Conservation (phyloP, 1,140 invertebrate species). For the Megathymus violae region DNA sequence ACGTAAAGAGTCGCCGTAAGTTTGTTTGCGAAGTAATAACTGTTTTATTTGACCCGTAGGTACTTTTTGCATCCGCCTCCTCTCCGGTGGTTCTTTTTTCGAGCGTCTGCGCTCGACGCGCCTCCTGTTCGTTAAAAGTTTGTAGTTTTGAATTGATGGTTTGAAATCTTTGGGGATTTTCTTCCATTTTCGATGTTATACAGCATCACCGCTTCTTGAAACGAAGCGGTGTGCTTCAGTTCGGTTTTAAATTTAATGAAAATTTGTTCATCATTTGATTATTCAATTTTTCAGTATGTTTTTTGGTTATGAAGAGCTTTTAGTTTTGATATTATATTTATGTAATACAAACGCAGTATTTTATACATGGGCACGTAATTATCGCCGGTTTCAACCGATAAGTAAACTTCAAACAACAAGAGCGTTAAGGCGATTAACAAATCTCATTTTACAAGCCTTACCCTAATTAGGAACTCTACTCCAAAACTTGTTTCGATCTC, state of each 20-base stretch:
- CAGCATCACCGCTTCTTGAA: background rate
- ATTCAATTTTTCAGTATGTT: too few species aligned
- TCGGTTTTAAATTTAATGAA: background rate
- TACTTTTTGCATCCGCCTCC: constrained; percentile 50
- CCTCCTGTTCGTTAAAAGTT: constrained; percentile 70
- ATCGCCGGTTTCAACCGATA: too few species aligned
- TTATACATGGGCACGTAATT: too few species aligned
- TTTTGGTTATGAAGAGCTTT: too few species aligned
- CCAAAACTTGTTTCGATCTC: constrained; percentile 46
- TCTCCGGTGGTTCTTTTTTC: constrained; percentile 43
- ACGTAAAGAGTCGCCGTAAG: constrained; percentile 64
- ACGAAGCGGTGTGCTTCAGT: constrained; percentile 1
- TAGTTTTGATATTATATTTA: too few species aligned
- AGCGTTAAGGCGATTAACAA: constrained; percentile 15
- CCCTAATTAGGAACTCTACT: constrained; percentile 63
- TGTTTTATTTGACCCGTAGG: constrained; percentile 52
- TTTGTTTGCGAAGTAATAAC: constrained; percentile 70
- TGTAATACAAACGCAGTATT: too few species aligned
- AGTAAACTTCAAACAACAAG: background rate
- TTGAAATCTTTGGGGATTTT: constrained; percentile 31
- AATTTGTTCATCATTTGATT: too few species aligned
- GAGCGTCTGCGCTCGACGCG: constrained; percentile 53
- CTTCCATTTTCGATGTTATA: constrained; percentile 33
- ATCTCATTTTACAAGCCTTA: constrained; percentile 39
- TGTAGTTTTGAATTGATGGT: constrained; percentile 42